Evolutionary conservation across 2,888 invertebrate genomes (phyloP).

Genomic region (Pasiphila rectangulata): DNA sequence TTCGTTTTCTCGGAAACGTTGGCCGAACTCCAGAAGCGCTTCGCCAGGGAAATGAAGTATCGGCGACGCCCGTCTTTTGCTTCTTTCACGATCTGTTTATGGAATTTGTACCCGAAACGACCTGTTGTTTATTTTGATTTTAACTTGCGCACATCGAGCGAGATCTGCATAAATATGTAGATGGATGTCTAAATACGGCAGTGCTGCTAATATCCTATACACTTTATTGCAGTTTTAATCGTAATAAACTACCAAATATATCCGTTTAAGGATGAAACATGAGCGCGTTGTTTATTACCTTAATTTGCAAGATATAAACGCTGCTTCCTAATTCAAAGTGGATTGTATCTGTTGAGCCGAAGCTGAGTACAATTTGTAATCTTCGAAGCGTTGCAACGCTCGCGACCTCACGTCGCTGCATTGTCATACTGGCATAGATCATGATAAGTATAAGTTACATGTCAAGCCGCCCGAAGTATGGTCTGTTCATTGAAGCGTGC

Average conservation of each 20-base stretch:
- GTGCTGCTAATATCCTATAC: slow-evolving; percentile 27
- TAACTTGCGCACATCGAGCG: slow-evolving; percentile 47
- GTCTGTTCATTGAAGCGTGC: slow-evolving; percentile 60
- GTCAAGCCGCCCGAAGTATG: slow-evolving; percentile 55
- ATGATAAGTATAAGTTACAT: slow-evolving; percentile 62
- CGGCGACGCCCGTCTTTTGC: slow-evolving; percentile 65
- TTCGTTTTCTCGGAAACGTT: slow-evolving; percentile 74
- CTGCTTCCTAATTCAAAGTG: slow-evolving; percentile 11
- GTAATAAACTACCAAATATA: slow-evolving; percentile 26
- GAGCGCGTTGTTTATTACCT: slow-evolving; percentile 19
- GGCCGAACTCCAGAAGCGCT: slow-evolving; percentile 63
- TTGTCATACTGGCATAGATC: slow-evolving; percentile 56
- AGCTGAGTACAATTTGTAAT: slow-evolving; percentile 45
- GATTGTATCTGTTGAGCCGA: not conserved
- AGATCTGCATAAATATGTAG: slow-evolving; percentile 37
- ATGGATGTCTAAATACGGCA: slow-evolving; percentile 30
- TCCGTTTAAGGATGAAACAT: slow-evolving; percentile 20
- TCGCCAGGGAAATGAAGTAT: slow-evolving; percentile 72
- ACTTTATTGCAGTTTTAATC: slow-evolving; percentile 26
- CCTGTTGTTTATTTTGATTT: slow-evolving; percentile 57
- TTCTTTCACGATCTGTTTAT: slow-evolving; percentile 69
- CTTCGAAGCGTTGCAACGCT: slow-evolving; percentile 45
- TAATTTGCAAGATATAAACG: slow-evolving; percentile 9
- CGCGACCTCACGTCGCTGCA: slow-evolving; percentile 47
- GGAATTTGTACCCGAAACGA: slow-evolving; percentile 61